Evolutionary conservation across 2,113 vertebrate genomes (phyloP).

Genomic region (Dolichallabes microphthalmus): DNA sequence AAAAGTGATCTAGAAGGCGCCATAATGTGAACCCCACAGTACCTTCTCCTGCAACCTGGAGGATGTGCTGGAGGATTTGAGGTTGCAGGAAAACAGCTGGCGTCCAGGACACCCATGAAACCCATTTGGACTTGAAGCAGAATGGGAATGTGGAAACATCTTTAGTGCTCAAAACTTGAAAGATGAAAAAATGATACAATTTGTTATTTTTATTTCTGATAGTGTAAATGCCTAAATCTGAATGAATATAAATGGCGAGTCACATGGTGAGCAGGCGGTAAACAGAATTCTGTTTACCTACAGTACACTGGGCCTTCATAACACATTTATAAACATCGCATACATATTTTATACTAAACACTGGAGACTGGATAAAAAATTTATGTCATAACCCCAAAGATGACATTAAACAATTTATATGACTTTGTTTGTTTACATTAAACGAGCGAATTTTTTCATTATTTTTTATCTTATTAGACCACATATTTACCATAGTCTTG

Average conservation of each 20-base stretch:
- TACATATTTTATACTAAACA: neutral
- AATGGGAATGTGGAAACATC: neutral
- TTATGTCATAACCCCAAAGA: neutral
- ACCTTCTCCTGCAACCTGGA: neutral
- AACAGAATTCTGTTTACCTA: neutral
- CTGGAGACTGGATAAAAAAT: neutral
- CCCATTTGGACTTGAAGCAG: neutral
- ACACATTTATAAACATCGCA: neutral
- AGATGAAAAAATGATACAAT: neutral
- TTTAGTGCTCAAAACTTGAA: neutral
- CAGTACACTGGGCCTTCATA: neutral
- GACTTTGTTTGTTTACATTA: neutral
- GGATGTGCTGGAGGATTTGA: too few relatives aligned
- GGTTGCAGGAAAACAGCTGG: neutral
- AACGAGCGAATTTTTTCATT: neutral
- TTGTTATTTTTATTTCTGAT: neutral
- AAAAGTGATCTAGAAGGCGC: neutral
- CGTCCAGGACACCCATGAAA: neutral
- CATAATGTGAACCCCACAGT: neutral
- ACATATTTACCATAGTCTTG: neutral
- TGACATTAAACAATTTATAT: neutral
- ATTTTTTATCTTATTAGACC: neutral
- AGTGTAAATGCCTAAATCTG: neutral
- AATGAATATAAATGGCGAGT: neutral
- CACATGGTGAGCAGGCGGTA: neutral